Evolutionary conservation across 2,113 vertebrate species (phyloP), one percentile per base, ranked within the genome.

Genomic region (Planiliza haematocheilus): DNA sequence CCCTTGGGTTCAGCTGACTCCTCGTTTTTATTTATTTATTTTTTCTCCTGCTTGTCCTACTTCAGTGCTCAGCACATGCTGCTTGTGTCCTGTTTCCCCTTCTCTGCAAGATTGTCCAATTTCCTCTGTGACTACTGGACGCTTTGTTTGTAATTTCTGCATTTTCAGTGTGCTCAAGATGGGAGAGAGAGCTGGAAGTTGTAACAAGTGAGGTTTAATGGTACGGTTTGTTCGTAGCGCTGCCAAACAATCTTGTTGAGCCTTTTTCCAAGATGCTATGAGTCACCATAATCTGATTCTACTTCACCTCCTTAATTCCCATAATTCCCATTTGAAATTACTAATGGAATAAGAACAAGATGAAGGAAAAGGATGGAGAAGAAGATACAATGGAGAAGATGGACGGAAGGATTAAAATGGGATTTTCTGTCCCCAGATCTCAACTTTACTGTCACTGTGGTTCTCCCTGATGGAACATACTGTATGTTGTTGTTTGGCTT

Each of bases 401-500:
- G n/a, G n/a, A n/a, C n/a, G n/a, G n/a, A n/a, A n/a, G n/a, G n/a
- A n/a, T n/a, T n/a, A 61, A 11, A 63, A 49, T 11, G 38, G 17
- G 7, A 49, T 64, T 51, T 38, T 64, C 50, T 17, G 38, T 12
- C 8, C 14, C 41, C 14, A 16, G 21, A 48, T 69, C 37, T 56
- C 67, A 67, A 59, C 49, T 60, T 21, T 37, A 13, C 11, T 21
- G 8, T 70, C 37, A 2, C 55, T 48, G 30, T 16, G 4, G 1
- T 12, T 49, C 50, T 62, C 58, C 38, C 65, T 8, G 13, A 13
- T 0, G 2, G 38, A 71, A 42, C 81, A 81, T 56, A 34, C 59
- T 77, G 50, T 30, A 3, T 38, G 39, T 74, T 63, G 78, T 8
- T 71, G 79, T 83, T 74, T 71, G 14, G 11, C 51, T 72, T 77